phyloP scores from a whole-genome alignment of 2,888 invertebrate genomes.

The Coelinius sp. region DNA sequence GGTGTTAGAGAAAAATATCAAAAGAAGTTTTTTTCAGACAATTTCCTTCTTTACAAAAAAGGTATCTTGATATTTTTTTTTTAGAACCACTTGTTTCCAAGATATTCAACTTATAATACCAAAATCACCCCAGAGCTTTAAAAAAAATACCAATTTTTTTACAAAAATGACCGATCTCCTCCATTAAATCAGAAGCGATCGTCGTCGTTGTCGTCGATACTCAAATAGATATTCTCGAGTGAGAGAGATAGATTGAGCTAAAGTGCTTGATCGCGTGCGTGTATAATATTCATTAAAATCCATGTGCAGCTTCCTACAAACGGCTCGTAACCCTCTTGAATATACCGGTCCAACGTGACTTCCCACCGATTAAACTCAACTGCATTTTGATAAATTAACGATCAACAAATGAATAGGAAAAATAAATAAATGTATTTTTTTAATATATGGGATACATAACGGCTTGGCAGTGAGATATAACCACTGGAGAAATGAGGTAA shows the following conservation, averaged over 20 bases:
- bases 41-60: too few relatives aligned
- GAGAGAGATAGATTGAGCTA: conserved; percentile 39
- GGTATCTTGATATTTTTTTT: too few relatives aligned
- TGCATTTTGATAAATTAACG: conserved; percentile 30
- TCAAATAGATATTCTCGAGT: not conserved
- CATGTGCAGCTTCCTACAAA: conserved; percentile 6
- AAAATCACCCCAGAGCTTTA: not conserved
- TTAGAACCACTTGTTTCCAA: too few relatives aligned
- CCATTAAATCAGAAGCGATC: not conserved
- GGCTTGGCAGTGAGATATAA: conserved; percentile 23
- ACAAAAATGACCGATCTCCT: not conserved
- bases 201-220: conserved; percentile 30
- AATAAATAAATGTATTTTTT: conserved; percentile 2
- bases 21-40: too few relatives aligned
- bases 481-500: conserved; percentile 8
- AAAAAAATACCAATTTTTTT: not conserved
- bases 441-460: conserved; percentile 2
- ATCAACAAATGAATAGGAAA: conserved; percentile 13
- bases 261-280: conserved; percentile 59
- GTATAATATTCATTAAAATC: conserved; percentile 64
- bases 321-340: not conserved
- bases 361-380: conserved; percentile 31
- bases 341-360: conserved; percentile 17
- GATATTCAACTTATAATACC: not conserved
- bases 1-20: too few relatives aligned